Evolutionary conservation across 2,113 vertebrate genomes (phyloP), one percentile per base, ranked within the genome.

Genomic region (Synodontis membranacea): DNA sequence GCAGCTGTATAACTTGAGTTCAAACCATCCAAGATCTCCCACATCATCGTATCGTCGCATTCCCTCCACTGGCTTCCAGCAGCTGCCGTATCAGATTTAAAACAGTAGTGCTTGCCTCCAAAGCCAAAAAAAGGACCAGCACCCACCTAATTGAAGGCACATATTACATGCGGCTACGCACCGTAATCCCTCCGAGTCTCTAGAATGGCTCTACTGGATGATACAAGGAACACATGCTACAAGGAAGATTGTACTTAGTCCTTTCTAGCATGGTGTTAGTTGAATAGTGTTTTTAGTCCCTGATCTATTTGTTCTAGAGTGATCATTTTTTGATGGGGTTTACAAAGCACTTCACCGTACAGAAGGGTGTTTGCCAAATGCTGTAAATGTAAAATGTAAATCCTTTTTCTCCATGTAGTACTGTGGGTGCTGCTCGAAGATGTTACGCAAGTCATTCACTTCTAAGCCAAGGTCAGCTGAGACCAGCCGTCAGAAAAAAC

Each of bases 401-500:
- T 68, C 39, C 70, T 75, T 60, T 81, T 23, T n/a, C 56, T 58
- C 28, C n/a, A 54, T 66, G 14, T 34, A 46, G 34, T 25, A 28
- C n/a, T 42, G 62, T 37, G 50, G 19, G 25, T 39, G 23, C 17
- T 78, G 21, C 23, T 81, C 42, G 58, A 52, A 46, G 62, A 25
- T 5, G 11, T 72, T 82, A 56, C 62, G 85, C 66, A 86, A 74
- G 66, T 74, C 85, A 82, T 37, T 72, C 19, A 15, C 28, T 28
- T 52, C 48, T 42, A 42, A 46, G 52, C 76, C 76, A 58, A 81
- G 34, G 60, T 52, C 58, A 80, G 75, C 23, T 28, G 23, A 68
- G 3, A 44, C 5, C 14, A 48, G 42, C 28, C 7, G 4, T 66
- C 17, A 54, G 23, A 14, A 79, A 14, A 79, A 64, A 66, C 60